Percentiles rank a stretch among this genome's conserved stretches.
Evolutionary conservation across 2,888 invertebrate species (phyloP).

Genomic region (Augiades crinisus): DNA sequence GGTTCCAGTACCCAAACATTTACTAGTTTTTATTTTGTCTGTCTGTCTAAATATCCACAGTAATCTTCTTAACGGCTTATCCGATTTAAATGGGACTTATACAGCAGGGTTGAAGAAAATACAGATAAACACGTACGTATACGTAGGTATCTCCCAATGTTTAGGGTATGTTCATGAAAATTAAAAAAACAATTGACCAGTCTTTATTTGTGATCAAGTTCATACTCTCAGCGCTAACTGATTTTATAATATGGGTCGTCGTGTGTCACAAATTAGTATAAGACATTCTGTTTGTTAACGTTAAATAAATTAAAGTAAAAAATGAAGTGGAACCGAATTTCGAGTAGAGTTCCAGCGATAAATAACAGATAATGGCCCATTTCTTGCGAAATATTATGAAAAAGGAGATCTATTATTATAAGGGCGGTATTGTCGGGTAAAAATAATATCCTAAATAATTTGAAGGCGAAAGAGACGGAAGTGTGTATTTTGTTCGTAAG

Average conservation of each 20-base stretch:
- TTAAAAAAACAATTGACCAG: too few species aligned
- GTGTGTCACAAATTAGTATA: slow-evolving; percentile 4
- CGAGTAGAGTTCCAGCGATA: slow-evolving; percentile 50
- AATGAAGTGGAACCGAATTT: slow-evolving; percentile 17
- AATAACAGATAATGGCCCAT: slow-evolving; percentile 65
- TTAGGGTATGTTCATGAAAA: too few species aligned
- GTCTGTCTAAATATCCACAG: too few species aligned
- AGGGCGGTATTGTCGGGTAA: slow-evolving; percentile 38
- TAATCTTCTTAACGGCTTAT: too few species aligned
- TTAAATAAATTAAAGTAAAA: slow-evolving; percentile 14
- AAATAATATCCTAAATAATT: slow-evolving; percentile 31
- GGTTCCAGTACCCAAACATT: too few species aligned
- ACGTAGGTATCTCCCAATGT: too few species aligned
- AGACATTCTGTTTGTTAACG: neutral
- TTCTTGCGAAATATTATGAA: slow-evolving; percentile 60
- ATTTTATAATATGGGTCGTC: neutral
- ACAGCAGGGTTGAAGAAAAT: too few species aligned
- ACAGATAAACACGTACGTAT: too few species aligned
- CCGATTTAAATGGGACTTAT: too few species aligned
- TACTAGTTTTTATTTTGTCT: too few species aligned
- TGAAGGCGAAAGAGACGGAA: slow-evolving; percentile 21
- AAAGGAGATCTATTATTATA: slow-evolving; percentile 53
- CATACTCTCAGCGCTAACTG: too few species aligned
- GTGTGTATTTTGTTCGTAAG: neutral
- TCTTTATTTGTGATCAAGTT: too few species aligned